phyloP scores from a whole-genome alignment of 2,888 invertebrate genomes.

The Hofmannophila pseudospretella region DNA sequence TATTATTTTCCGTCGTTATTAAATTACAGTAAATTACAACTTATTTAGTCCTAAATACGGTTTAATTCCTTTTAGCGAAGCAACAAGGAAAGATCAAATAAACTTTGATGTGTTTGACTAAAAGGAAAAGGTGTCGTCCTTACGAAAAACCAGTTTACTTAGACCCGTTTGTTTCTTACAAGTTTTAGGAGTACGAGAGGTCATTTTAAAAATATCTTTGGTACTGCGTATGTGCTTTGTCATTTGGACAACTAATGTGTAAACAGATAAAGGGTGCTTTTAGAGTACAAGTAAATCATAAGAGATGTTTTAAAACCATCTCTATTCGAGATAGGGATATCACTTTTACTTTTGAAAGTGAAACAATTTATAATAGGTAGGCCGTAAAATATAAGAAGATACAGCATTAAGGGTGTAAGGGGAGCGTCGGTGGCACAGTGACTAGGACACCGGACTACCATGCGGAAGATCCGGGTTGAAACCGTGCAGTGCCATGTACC shows the following conservation, averaged over 20 bases:
- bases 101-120: constrained; percentile 36
- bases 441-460: too few species aligned
- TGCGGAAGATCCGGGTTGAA: too few species aligned
- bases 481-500: too few species aligned
- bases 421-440: too few species aligned
- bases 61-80: not conserved
- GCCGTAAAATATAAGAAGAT: not conserved
- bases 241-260: constrained; percentile 50
- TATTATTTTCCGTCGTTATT: constrained; percentile 14
- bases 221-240: constrained; percentile 35
- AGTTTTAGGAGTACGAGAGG: constrained; percentile 8
- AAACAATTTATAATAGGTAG: constrained; percentile 22
- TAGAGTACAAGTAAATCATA: constrained; percentile 45
- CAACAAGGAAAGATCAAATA: constrained; percentile 28
- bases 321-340: constrained; percentile 11
- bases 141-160: constrained; percentile 23
- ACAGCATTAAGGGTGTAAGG: too few species aligned
- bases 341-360: constrained; percentile 32
- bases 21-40: not conserved
- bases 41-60: constrained; percentile 1
- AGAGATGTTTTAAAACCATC: constrained; percentile 31
- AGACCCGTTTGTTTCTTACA: not conserved
- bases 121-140: constrained; percentile 44
- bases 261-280: constrained; percentile 47
- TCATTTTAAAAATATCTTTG: constrained; percentile 22